Evolutionary conservation across 2,888 invertebrate genomes (phyloP).

Genomic region (Acrocyrtus sp.): DNA sequence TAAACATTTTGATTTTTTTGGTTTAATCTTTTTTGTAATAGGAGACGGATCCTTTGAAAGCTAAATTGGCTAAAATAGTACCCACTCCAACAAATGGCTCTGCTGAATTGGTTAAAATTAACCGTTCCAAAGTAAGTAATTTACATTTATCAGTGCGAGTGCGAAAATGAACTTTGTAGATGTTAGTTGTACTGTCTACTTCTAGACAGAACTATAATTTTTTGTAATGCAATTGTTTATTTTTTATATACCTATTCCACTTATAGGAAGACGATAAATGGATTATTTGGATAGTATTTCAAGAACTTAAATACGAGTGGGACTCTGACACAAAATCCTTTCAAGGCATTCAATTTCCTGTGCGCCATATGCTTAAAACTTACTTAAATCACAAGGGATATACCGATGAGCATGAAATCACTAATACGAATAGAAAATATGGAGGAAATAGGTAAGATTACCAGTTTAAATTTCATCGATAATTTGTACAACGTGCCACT

Average conservation of each 20-base stretch:
- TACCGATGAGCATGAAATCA: conserved; percentile 82
- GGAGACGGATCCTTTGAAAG: conserved; percentile 79
- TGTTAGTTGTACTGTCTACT: no score
- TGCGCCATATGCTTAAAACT: conserved; percentile 75
- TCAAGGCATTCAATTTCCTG: conserved; percentile 85
- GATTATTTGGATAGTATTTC: conserved; percentile 91
- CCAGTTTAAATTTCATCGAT: conserved; percentile 1
- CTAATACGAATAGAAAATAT: conserved; percentile 81
- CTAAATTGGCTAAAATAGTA: conserved; percentile 90
- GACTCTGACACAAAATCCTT: conserved; percentile 84
- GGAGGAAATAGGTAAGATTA: conserved; percentile 84
- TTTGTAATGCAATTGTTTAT: neutral
- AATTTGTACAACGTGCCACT: neutral
- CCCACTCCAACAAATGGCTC: conserved; percentile 98
- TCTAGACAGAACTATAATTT: neutral
- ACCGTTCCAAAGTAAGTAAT: conserved; percentile 72
- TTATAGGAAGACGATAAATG: conserved; percentile 68
- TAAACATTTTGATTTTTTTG: conserved; percentile 2
- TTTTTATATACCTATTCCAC: no score
- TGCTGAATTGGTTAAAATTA: conserved; percentile 88
- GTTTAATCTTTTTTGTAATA: conserved; percentile 66
- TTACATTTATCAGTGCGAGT: conserved; percentile 1
- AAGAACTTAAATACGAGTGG: conserved; percentile 97
- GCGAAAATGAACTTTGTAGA: no score
- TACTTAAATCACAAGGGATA: conserved; percentile 90